Evolutionary conservation across 1,140 invertebrate genomes (phyloP).

Genomic region (Aphelinus atriplicis): DNA sequence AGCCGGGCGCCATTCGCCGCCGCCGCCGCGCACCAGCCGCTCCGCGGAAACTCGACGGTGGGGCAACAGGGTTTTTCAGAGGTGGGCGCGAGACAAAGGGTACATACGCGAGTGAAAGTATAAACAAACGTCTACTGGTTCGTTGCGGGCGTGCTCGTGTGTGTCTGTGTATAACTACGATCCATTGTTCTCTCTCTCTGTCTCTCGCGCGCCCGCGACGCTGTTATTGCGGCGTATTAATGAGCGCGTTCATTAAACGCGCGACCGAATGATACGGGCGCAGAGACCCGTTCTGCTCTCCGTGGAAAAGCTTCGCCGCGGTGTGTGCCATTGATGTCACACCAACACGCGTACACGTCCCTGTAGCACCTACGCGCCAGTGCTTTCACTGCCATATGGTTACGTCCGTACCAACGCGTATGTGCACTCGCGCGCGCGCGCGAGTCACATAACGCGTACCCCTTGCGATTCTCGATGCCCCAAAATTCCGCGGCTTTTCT

Average conservation of each 20-base stretch:
- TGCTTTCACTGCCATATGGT: conserved; percentile 62
- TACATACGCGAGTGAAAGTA: too few species aligned
- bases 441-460: conserved; percentile 5
- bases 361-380: conserved; percentile 2
- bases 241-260: too few species aligned
- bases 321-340: too few species aligned
- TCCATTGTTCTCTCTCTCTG: neutral
- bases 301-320: conserved; percentile 19
- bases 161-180: neutral
- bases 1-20: neutral
- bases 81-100: too few species aligned
- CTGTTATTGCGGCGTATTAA: neutral
- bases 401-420: conserved; percentile 25
- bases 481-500: too few species aligned
- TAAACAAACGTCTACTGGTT: too few species aligned
- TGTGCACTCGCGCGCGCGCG: too few species aligned
- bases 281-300: neutral
- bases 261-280: too few species aligned
- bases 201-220: neutral
- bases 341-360: too few species aligned
- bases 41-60: conserved; percentile 5
- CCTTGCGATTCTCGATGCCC: neutral
- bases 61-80: neutral
- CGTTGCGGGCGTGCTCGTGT: neutral
- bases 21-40: conserved; percentile 1